phyloP scores from a whole-genome alignment of 1,140 invertebrate species.

The Thaumetopoea pityocampa region DNA sequence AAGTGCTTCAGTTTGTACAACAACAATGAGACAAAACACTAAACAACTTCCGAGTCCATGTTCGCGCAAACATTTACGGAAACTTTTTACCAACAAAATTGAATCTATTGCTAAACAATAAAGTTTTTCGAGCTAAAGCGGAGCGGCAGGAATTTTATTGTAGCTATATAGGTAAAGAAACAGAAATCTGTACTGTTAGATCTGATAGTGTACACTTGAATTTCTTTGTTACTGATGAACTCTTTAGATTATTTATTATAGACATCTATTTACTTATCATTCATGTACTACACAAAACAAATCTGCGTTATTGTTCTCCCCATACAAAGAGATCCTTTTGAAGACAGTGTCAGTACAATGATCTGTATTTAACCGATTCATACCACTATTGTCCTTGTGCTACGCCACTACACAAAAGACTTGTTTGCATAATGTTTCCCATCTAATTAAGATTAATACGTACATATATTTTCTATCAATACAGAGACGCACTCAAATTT shows the following conservation, averaged over 20 bases:
- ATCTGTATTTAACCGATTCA: constrained; percentile 36
- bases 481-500: constrained; percentile 10
- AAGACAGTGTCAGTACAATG: constrained; percentile 33
- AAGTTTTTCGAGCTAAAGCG: constrained; percentile 14
- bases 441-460: constrained; percentile 22
- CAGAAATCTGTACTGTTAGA: constrained; percentile 9
- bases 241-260: constrained; percentile 23
- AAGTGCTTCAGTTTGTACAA: not conserved
- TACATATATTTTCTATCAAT: constrained; percentile 20
- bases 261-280: constrained; percentile 23
- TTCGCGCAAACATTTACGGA: no score
- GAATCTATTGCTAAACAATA: constrained; percentile 25
- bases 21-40: no score
- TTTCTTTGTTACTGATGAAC: constrained; percentile 14
- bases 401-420: constrained; percentile 27
- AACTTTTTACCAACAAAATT: constrained; percentile 22
- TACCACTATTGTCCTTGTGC: constrained; percentile 32
- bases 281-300: constrained; percentile 26
- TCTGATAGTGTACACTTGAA: constrained; percentile 11
- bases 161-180: constrained; percentile 6
- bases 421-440: constrained; percentile 33
- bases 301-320: constrained; percentile 34
- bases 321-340: constrained; percentile 35
- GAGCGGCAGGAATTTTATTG: constrained; percentile 13
- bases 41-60: no score